Base-by-base conservation (phyloP, 2,888 invertebrate species). In the Sarcophaga rosellei region DNA sequence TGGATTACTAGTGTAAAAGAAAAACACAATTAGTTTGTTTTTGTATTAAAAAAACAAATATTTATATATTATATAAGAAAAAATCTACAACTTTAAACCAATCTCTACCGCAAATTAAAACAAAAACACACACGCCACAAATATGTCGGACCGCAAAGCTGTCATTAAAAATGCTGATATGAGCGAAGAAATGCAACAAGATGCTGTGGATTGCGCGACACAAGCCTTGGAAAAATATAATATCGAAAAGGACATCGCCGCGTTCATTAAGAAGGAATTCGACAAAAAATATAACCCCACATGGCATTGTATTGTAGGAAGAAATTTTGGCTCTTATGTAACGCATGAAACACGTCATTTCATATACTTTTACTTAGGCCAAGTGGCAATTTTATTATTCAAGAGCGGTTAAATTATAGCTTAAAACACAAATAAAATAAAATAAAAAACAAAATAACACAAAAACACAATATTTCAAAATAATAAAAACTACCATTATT, bases 171-270 rank as follows among this genome's bases (percentile, higher is more conserved):
- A 99, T 95, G 99, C 99, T 91, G 99, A 99, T 94, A 99, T 99
- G 99, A 97, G 98, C 91, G 99, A 99, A 94, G 99, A 99, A 94
- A 99, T 99, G 99, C 99, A 99, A 95, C 99, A 99, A 93, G 99
- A 99, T 94, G 99, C 99, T 90, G 99, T 99, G 47, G 99, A 99
- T 94, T 99, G 98, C 94, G 99, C 99, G 90, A 99, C 99, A 88
- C 98, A 99, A 94, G 99, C 99, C 44, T 95, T 99, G 88, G 99
- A 99, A 93, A 99, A 99, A 93, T 99, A 98, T 94, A 99, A 99
- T 94, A 99, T 99, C 94, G 99, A 99, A 94, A 99, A 91, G 97
- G 99, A 99, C 93, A 99, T 99, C 92, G 99, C 99, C 21, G 99
- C 99, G 82, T 99, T 96, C 94, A 99, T 99, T 94, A 99, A 99